Percentiles rank a stretch among this genome's conserved stretches.
Evolutionary conservation across 1,140 invertebrate genomes (phyloP).

Genomic region (Zaprionus lachaisei): DNA sequence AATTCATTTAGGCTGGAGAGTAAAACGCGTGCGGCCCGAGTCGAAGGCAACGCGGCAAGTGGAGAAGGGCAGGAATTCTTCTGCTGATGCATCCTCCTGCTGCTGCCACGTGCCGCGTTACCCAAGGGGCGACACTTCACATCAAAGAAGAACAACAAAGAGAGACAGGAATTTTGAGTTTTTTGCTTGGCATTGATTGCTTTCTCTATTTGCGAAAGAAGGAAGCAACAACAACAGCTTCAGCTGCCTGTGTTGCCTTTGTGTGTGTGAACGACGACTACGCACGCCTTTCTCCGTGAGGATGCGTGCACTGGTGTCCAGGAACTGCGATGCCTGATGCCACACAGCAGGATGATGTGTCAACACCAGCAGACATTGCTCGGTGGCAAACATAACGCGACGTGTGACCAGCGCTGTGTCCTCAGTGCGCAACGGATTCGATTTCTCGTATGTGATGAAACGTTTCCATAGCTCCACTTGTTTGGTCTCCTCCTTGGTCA

Average conservation of each 20-base stretch:
- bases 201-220: slow-evolving; percentile 60
- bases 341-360: slow-evolving; percentile 99
- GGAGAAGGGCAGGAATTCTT: not conserved
- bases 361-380: slow-evolving; percentile 97
- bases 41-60: slow-evolving; percentile 68
- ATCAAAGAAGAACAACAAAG: slow-evolving; percentile 44
- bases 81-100: not conserved
- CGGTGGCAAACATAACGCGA: slow-evolving; percentile 99
- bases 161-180: slow-evolving; percentile 56
- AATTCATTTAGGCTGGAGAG: slow-evolving; percentile 16
- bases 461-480: slow-evolving; percentile 99
- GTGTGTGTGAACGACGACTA: slow-evolving; percentile 44
- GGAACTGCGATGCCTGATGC: slow-evolving; percentile 98
- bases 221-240: not conserved
- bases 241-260: slow-evolving; percentile 13
- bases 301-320: slow-evolving; percentile 96
- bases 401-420: slow-evolving; percentile 96
- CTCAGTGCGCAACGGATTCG: slow-evolving; percentile 97
- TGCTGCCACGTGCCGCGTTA: slow-evolving; percentile 60
- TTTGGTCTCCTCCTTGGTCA: slow-evolving; percentile 95
- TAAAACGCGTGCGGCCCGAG: slow-evolving; percentile 70
- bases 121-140: slow-evolving; percentile 72
- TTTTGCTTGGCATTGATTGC: slow-evolving; percentile 42
- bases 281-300: slow-evolving; percentile 96
- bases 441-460: slow-evolving; percentile 98